Evolutionary conservation across 2,797 vertebrate genomes (phyloP).

Genomic region (Cheirogaleus major): DNA sequence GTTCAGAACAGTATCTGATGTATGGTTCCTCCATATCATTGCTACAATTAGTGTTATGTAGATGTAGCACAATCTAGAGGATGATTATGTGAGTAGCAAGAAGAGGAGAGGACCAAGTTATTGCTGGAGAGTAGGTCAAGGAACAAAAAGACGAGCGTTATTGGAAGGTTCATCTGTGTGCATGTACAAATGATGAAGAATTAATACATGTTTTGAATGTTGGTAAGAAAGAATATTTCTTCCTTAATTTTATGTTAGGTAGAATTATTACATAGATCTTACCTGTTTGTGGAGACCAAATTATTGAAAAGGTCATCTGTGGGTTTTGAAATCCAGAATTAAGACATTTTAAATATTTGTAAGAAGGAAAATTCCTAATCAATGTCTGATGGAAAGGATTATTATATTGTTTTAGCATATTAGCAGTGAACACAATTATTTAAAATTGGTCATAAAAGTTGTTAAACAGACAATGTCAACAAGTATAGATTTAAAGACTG

Average conservation of each 20-base stretch:
- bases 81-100: not conserved
- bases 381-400: not conserved
- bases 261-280: not conserved
- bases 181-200: not conserved
- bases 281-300: not conserved
- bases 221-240: not conserved
- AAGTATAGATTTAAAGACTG: not conserved
- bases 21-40: not conserved
- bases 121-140: not conserved
- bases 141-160: not conserved
- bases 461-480: not conserved
- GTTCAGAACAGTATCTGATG: not conserved
- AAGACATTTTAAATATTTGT: not conserved
- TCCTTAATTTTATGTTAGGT: not conserved
- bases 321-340: not conserved
- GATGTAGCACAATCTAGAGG: not conserved
- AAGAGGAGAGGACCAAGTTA: not conserved
- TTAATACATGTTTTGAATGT: not conserved
- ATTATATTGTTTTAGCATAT: not conserved
- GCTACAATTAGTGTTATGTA: not conserved
- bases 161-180: not conserved
- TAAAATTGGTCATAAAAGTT: not conserved
- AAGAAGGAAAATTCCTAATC: not conserved
- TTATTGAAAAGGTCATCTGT: not conserved
- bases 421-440: not conserved